Base-by-base conservation (phyloP, 2,797 vertebrate species). In the Chloroceryle amazona region DNA sequence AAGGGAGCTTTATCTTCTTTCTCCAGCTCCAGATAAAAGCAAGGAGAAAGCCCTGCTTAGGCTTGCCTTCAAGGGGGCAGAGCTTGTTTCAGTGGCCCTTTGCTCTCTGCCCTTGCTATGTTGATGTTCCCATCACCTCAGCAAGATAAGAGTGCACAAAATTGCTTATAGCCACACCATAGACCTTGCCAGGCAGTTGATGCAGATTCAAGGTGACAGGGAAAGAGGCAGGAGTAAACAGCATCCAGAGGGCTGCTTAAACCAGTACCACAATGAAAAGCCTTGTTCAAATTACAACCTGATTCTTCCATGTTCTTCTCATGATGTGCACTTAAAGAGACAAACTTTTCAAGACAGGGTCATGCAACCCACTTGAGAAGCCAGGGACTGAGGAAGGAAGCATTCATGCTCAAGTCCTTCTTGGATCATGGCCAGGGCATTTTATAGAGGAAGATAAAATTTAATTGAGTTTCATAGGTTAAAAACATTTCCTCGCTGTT, bases 401-500 rank as follows among this genome's bases (percentile, higher is more conserved):
- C 70, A 62, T 90, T 71, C 3, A 0, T n/a, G 37, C 60, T 60
- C 28, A 47, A 89, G 70, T 17, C 19, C 62, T 85, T 54, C 78
- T 55, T 91, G 92, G 93, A 95, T 17, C 13, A n/a, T 0, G 0
- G 74, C 93, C 95, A 96, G 52, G 82, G 10, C 73, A 70, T 87
- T 92, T 91, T 42, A 86, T 14, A 86, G 80, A 42, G n/a, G 39
- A 86, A 94, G 76, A 96, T 79, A 87, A 95, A 96, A 93, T 91
- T 93, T 93, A 92, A 96, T 96, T 95, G 95, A 67, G 47, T 82
- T 94, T 84, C 81, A 60, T 49, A 87, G 74, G 63, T 96, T 91
- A 90, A 93, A 93, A 97, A 71, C 84, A 85, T 96, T 87, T 87
- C 61, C 57, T 90, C 18, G 0, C 80, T 70, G 41, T 74, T 96